Evolutionary conservation across 1,140 invertebrate species (phyloP), one percentile per base, ranked within the genome.

Genomic region (Heliothis virescens): DNA sequence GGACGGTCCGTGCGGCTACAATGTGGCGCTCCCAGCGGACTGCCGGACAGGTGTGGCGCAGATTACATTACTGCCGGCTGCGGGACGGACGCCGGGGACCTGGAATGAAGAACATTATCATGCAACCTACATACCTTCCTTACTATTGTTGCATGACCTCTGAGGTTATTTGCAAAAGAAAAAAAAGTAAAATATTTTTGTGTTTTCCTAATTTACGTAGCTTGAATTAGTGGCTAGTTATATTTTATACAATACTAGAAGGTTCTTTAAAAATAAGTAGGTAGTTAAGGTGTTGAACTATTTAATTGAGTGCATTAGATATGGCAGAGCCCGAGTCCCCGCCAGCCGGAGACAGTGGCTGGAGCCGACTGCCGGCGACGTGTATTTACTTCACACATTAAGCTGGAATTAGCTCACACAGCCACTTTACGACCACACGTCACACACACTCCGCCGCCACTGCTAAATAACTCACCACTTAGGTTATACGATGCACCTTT

Each of bases 301-400:
- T 41, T 41, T 9, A 41, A 41, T 41, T 9, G 34, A 7, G 34
- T 41, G 34, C 34, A 41, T 41, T 41, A 41, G 34, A 41, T 41
- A 41, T 41, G 21, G 21, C 21, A 26, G 2, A 26, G 21, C 34
- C 34, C 5, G 9, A 1, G 34, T 5, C 34, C 5, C 34, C 9
- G 34, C 34, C 34, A 41, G 21, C n/a, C n/a, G n/a, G 34, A 34
- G 34, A 34, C 34, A 41, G 5, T 7, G 34, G 34, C 34, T 41
- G 5, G 34, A 9, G 34, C 34, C 34, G 21, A 21, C 57, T 59
- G 57, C 57, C 48, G 16, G 10, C 65, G 65, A 69, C 65, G 65
- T 50, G 65, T 69, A 69, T 69, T 69, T 69, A 69, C 65, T 69
- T 41, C 65, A 69, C 65, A 69, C 48, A 69, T 69, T 52, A 69